Evolutionary conservation across 2,113 vertebrate genomes (phyloP), one percentile per base, ranked within the genome.

Genomic region (Pygoscelis adeliae): DNA sequence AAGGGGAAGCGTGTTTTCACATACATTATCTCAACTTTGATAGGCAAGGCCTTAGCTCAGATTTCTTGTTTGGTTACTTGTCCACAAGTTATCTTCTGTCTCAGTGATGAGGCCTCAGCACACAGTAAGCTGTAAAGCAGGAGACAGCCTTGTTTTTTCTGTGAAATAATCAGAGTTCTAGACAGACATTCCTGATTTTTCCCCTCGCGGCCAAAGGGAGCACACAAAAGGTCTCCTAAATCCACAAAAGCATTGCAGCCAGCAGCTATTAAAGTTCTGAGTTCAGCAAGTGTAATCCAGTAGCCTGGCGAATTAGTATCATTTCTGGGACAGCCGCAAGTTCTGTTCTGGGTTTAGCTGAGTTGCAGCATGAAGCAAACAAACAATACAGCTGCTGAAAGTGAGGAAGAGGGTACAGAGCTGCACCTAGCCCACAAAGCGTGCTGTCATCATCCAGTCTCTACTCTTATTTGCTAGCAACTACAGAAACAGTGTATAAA

Each of bases 161-260:
- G 89, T 5, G 66, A 81, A 90, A 67, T 59, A 56, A 81, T 55
- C 81, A 76, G 40, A 40, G 38, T 36, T 94, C 66, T 61, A 94
- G 55, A 84, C 82, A 94, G 40, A 78, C 83, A 88, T 90, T 93
- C 78, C 93, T 76, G 58, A 72, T 81, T 90, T 81, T 73, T 80
- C 72, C 78, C 49, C 62, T 71, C 10, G 0, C 36, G 73, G 87
- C 61, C 61, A 93, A 82, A 89, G 65, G 52, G 55, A 91, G 27
- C 30, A 32, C 90, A 90, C 86, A 90, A 92, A 93, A 93, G 77
- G 61, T 76, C 61, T 92, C 92, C 89, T 91, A 96, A 96, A 91
- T 29, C 91, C 94, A 87, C 83, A 91, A 49, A 61, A 44, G 70
- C 80, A 56, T 10, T 67, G 76, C 80, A 95, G 89, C 94, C 96